Conservation (phyloP, 2,113 vertebrate species). For the Petroica traversi region DNA sequence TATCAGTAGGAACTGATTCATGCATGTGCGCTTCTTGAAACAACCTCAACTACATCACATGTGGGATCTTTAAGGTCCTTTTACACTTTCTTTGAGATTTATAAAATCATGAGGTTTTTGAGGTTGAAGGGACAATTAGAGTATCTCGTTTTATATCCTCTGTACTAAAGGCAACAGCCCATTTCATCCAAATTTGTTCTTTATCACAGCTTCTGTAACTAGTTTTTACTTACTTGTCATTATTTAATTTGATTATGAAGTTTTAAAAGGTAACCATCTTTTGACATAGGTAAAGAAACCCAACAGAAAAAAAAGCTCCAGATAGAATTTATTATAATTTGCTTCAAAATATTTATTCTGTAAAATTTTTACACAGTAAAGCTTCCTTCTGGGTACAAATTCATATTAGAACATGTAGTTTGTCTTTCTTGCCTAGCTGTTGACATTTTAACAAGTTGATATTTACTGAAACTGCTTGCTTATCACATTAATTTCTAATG, state of each 20-base stretch:
- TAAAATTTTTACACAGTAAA: neutral
- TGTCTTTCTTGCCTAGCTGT: neutral
- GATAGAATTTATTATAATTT: neutral
- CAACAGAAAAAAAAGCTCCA: neutral
- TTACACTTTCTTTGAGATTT: neutral
- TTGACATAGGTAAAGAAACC: neutral
- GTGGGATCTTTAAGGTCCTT: neutral
- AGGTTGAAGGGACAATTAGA: neutral
- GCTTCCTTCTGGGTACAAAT: neutral
- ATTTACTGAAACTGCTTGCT: neutral
- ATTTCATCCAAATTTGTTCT: neutral
- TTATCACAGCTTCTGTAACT: neutral
- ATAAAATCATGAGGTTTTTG: neutral
- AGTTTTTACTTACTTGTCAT: neutral
- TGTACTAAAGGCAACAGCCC: neutral
- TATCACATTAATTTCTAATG: constrained; percentile 1
- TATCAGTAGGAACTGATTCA: neutral
- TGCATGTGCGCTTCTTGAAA: neutral
- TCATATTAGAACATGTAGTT: neutral
- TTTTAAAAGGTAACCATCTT: neutral
- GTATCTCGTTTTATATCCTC: neutral
- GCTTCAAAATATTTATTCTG: neutral
- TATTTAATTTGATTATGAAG: neutral
- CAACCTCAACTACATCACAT: neutral
- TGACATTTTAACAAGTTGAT: neutral